These are phyloP conservation scores for Ectropis grisescens DNA, from an alignment of 1,140 invertebrate species.

Conservation along the genomic window DNA sequence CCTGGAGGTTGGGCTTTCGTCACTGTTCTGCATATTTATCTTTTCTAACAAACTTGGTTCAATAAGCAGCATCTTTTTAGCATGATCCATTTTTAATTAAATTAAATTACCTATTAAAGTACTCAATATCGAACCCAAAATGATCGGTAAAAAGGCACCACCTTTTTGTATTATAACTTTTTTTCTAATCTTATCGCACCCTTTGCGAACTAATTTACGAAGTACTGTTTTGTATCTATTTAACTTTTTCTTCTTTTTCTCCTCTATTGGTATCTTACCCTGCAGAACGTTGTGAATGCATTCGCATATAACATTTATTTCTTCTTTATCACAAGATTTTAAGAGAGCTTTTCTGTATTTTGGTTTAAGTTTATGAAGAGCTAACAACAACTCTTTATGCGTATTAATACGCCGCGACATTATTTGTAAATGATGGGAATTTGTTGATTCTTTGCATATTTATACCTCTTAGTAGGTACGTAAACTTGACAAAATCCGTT, in stretches of 20 bases:
- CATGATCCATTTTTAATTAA: slow-evolving; percentile 12
- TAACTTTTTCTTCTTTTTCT: slow-evolving; percentile 12
- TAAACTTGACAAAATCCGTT: slow-evolving; percentile 6
- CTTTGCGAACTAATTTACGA: slow-evolving; percentile 8
- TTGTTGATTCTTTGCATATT: slow-evolving; percentile 7
- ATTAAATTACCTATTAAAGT: slow-evolving; percentile 9
- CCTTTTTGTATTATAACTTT: slow-evolving; percentile 9
- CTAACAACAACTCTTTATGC: slow-evolving; percentile 9
- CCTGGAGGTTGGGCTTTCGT: no score
- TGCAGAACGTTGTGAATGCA: slow-evolving; percentile 7
- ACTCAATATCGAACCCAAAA: slow-evolving; percentile 15
- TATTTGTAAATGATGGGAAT: slow-evolving; percentile 7
- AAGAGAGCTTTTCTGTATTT: slow-evolving; percentile 11
- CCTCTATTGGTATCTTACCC: slow-evolving; percentile 13
- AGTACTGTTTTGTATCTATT: slow-evolving; percentile 12
- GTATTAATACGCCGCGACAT: slow-evolving; percentile 10
- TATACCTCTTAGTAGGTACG: slow-evolving; percentile 11
- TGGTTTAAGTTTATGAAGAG: slow-evolving; percentile 9
- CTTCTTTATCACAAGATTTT: slow-evolving; percentile 4
- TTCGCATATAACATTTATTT: slow-evolving; percentile 6
- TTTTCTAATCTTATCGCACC: slow-evolving; percentile 5
- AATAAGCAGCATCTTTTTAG: slow-evolving; percentile 18
- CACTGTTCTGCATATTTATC: slow-evolving; percentile 12
- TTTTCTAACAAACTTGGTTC: slow-evolving; percentile 15
- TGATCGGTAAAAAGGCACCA: slow-evolving; percentile 17